Base-by-base conservation (phyloP, 2,113 vertebrate genomes). In the Tychaedon coryphoeus region DNA sequence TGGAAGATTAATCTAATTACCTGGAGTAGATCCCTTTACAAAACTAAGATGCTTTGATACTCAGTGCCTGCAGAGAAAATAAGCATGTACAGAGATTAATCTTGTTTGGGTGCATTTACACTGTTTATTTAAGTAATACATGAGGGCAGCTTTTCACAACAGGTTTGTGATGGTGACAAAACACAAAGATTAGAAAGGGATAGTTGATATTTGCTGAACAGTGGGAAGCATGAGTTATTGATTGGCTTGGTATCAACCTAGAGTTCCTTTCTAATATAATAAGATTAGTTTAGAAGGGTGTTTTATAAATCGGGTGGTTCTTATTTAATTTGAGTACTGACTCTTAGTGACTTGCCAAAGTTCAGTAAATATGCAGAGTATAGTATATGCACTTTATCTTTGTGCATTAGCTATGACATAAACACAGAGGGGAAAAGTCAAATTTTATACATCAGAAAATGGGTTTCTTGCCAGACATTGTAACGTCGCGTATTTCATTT, bases 371-470 rank as follows among this genome's bases (percentile, higher is more conserved):
- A 93, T 94, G 88, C 88, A 93, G 73, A 79, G 67, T 31, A 28
- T 57, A 88, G 47, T 96, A 92, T 81, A 89, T 80, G 71, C 58
- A 92, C 84, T 97, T 97, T 90, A 93, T 89, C 81, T 94, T 64
- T 94, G 82, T 94, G 92, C 93, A 97, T 96, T 97, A 97, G 88
- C 81, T 48, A 87, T 90, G 96, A 93, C 79, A 95, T 92, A 97
- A 97, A 97, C 92, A 96, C 51, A 88, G 90, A 87, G 82, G 89
- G 88, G 81, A 88, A 95, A 97, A 96, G 88, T 96, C 93, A 95
- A 88, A 95, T 89, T 90, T 95, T 97, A 96, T 95, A 94, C 45
- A 91, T 92, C 93, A 93, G 77, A 94, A 85, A 92, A 77, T 56
- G 88, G 86, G 91, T 87, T 94, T 95, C 81, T 86, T 97, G 95